Base-by-base conservation (phyloP, 1,140 invertebrate genomes). In the Caenorhabditis remanei region DNA sequence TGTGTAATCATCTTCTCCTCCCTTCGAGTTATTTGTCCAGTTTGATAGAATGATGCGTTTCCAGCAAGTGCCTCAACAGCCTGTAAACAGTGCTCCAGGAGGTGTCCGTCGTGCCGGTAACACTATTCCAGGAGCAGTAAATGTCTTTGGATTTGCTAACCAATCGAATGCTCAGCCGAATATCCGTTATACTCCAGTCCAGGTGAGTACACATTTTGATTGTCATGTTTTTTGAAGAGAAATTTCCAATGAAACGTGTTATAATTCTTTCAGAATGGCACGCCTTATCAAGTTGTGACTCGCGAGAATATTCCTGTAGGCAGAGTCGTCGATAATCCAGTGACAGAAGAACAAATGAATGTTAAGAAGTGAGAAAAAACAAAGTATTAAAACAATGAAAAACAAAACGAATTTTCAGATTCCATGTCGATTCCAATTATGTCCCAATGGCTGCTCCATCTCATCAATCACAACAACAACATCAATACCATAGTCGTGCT, bases 241-340 rank as follows among this genome's bases (percentile, higher is more conserved):
- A 71, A 19, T 43, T 43, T 46, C n/a, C 4, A n/a, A 16, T 63
- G 21, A 63, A 24, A 63, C 61, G 65, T 71, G 65, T 71, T 41
- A 79, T 79, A 48, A 79, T 50, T 46, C 46, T 50, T 32, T 79
- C 46, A 79, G 71, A 79, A 79, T 79, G n/a, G n/a, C 43, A 19
- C 71, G 46, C 43, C 71, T 79, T 79, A 79, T 79, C 71, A 79
- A 79, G 71, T 79, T 43, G 71, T 79, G 43, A 79, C 71, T 41
- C 13, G 71, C 19, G 71, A 79, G 13, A 11, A 79, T 24, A 79
- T 79, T 79, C 71, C 46, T 8, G 71, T 79, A 13, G 71, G 71
- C 0, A 50, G 71, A 79, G 71, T 79, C 21, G 71, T 79, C 46
- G 71, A 79, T 79, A 79, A 79, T 79, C 71, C 71, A 24, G 71